These are phyloP conservation scores for Conus betulinus DNA, from an alignment of 1,140 invertebrate genomes.

Conservation along the genomic window DNA sequence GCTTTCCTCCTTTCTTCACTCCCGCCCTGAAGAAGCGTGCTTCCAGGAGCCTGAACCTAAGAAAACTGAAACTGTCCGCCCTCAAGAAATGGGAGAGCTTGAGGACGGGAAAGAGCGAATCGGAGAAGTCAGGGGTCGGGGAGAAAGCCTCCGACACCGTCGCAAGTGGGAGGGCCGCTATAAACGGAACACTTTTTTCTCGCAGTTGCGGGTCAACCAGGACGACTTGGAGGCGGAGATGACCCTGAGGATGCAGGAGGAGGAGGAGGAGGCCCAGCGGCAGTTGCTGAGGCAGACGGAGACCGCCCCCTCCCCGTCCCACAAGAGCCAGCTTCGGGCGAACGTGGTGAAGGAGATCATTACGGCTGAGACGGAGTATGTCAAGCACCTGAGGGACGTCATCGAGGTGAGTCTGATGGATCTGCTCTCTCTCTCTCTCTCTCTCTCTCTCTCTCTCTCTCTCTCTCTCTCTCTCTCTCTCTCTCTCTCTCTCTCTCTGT, in stretches of 20 bases:
- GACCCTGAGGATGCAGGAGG: conserved; percentile 46
- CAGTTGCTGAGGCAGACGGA: conserved; percentile 55
- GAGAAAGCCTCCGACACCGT: background rate
- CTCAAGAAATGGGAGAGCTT: background rate
- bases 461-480: too few relatives aligned
- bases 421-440: background rate
- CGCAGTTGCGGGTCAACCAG: conserved; percentile 72
- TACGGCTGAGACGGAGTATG: conserved; percentile 88
- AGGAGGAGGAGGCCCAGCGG: conserved; percentile 48
- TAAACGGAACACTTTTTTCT: conserved; percentile 30
- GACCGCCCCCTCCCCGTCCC: conserved; percentile 45
- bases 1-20: background rate
- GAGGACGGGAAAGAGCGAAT: background rate
- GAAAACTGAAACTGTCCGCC: background rate
- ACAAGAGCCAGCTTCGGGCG: conserved; percentile 82
- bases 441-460: background rate
- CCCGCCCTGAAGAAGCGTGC: background rate
- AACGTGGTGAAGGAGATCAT: conserved; percentile 89
- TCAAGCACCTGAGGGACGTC: conserved; percentile 87
- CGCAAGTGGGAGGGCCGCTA: background rate
- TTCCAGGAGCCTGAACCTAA: background rate
- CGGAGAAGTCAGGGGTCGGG: background rate
- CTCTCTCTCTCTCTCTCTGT: too few relatives aligned
- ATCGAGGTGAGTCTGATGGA: conserved; percentile 76
- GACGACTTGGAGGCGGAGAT: conserved; percentile 64